A percentile compares a stretch with the other conserved stretches of the same genome.
phyloP scores from a whole-genome alignment of 2,113 vertebrate genomes.

The Athene noctua region DNA sequence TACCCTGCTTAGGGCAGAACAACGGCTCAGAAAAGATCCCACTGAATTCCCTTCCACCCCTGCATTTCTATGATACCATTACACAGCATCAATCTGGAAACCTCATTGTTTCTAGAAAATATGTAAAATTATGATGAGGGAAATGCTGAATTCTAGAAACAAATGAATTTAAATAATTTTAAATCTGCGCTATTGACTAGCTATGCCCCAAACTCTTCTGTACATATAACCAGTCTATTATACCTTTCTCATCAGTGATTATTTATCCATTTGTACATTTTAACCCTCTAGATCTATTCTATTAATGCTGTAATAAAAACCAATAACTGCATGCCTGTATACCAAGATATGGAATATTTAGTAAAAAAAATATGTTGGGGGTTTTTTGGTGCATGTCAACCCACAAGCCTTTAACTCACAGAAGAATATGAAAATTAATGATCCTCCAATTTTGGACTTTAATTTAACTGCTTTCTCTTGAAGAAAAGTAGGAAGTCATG shows the following conservation, averaged over 20 bases:
- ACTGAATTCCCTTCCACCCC: not conserved
- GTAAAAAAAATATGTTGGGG: not conserved
- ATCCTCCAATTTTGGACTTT: not conserved
- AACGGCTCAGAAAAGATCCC: not conserved
- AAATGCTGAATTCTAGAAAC: not conserved
- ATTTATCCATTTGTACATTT: not conserved
- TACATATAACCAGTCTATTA: not conserved
- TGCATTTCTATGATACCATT: not conserved
- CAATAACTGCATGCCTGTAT: not conserved
- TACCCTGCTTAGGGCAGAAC: not conserved
- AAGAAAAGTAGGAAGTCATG: not conserved
- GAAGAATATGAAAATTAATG: not conserved
- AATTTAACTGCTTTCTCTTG: not conserved
- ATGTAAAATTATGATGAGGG: not conserved
- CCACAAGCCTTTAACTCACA: not conserved
- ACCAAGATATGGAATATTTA: not conserved
- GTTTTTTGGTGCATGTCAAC: not conserved
- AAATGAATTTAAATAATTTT: not conserved
- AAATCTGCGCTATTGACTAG: not conserved
- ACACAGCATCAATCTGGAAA: not conserved
- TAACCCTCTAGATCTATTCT: not conserved
- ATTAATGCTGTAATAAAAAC: not conserved
- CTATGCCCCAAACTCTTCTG: not conserved
- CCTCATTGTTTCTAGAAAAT: not conserved
- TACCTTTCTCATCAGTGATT: not conserved